phyloP scores from a whole-genome alignment of 2,113 vertebrate genomes.

The Fregetta grallaria region DNA sequence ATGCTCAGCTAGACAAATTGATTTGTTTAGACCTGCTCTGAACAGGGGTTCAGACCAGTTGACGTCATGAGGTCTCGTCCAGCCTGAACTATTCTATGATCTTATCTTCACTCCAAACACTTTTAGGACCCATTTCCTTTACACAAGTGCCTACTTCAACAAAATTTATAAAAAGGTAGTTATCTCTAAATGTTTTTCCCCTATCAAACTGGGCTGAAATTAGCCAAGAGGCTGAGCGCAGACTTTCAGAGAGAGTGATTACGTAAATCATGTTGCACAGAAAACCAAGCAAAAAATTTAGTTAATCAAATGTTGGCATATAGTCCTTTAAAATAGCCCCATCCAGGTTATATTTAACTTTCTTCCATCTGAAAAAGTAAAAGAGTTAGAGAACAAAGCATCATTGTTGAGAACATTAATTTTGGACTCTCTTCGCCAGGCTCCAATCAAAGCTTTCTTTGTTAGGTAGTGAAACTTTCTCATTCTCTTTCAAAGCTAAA shows the following conservation, averaged over 20 bases:
- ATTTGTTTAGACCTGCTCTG: background rate
- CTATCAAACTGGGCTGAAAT: background rate
- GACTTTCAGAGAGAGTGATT: background rate
- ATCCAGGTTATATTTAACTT: slow-evolving; percentile 48
- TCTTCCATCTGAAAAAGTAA: slow-evolving; percentile 31
- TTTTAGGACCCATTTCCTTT: background rate
- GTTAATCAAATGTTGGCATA: slow-evolving; percentile 1
- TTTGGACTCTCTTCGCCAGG: slow-evolving; percentile 16
- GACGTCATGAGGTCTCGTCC: background rate
- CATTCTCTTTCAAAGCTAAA: slow-evolving; percentile 30
- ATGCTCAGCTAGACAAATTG: background rate
- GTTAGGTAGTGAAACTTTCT: slow-evolving; percentile 34
- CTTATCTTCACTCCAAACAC: background rate
- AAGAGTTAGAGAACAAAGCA: slow-evolving; percentile 51
- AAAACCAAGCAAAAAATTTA: background rate
- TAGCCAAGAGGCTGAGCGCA: background rate
- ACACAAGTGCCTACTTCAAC: background rate
- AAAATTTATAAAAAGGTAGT: background rate
- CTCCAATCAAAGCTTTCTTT: slow-evolving; percentile 53
- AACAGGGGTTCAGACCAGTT: background rate
- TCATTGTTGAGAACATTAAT: slow-evolving; percentile 51
- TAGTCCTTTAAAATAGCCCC: background rate
- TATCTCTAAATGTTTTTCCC: background rate
- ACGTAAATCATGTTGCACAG: background rate
- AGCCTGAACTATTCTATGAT: background rate